Conservation (phyloP, 2,797 vertebrate genomes). For the Clarias laeviceps region DNA sequence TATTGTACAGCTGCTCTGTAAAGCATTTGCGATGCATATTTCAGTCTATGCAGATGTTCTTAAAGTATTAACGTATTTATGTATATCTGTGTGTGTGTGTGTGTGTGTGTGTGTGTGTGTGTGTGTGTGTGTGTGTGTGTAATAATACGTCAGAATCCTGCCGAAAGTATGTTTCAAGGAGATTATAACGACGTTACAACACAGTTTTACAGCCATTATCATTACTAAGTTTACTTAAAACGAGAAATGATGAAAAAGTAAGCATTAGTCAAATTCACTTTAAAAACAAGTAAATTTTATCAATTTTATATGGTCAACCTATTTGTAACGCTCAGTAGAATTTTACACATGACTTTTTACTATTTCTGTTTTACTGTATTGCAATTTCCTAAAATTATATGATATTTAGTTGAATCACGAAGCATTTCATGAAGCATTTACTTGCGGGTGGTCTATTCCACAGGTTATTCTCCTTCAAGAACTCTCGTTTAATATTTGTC, state of each 20-base stretch:
- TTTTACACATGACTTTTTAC: slow-evolving; percentile 65
- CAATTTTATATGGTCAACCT: slow-evolving; percentile 66
- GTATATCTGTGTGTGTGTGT: neutral
- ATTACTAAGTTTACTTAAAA: neutral
- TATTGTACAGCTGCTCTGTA: neutral
- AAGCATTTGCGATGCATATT: neutral
- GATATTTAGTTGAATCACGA: slow-evolving; percentile 44
- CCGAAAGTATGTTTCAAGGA: neutral
- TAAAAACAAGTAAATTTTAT: slow-evolving; percentile 59
- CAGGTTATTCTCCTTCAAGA: neutral
- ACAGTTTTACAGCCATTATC: neutral
- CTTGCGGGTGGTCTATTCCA: slow-evolving; percentile 13
- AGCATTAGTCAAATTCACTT: slow-evolving; percentile 35
- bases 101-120: neutral
- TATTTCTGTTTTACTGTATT: slow-evolving; percentile 24
- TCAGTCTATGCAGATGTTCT: neutral
- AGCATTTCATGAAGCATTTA: slow-evolving; percentile 21
- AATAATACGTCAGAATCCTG: neutral
- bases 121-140: neutral
- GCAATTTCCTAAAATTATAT: slow-evolving; percentile 48
- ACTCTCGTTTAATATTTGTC: neutral
- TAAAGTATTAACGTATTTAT: too few species aligned
- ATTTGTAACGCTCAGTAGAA: slow-evolving; percentile 65
- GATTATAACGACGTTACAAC: neutral
- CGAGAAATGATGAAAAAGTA: neutral